These are phyloP conservation scores for Triplophysa bombifrons DNA, from an alignment of 2,797 vertebrate species.

Conservation along the genomic window DNA sequence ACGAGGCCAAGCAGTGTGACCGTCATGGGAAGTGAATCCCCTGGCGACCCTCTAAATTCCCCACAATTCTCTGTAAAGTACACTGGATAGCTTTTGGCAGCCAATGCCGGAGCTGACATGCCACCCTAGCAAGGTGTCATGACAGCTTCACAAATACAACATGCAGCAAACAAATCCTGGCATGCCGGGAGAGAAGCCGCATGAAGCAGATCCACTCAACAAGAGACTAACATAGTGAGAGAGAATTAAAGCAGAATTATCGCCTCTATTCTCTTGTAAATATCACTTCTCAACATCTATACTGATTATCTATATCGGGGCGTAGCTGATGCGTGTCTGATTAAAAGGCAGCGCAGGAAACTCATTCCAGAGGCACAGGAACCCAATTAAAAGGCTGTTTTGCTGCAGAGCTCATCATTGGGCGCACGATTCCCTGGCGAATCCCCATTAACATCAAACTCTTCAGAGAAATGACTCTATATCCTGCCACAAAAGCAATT, in stretches of 20 bases:
- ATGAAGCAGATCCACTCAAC: constrained; percentile 12
- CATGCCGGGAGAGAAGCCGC: background rate
- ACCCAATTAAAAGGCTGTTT: constrained; percentile 52
- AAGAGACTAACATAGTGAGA: background rate
- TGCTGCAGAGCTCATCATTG: constrained; percentile 42
- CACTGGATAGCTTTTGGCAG: constrained; percentile 27
- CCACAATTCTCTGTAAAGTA: background rate
- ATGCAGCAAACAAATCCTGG: constrained; percentile 8
- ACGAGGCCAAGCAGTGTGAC: background rate
- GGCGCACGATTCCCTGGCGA: constrained; percentile 29
- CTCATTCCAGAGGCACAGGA: constrained; percentile 44
- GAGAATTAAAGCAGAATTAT: constrained; percentile 24
- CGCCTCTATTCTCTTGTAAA: background rate
- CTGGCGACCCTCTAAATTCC: background rate
- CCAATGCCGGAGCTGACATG: constrained; percentile 10
- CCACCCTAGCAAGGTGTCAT: constrained; percentile 4
- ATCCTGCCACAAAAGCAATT: constrained; percentile 31
- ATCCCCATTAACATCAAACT: constrained; percentile 31
- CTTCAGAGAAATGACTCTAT: constrained; percentile 34
- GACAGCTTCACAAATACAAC: constrained; percentile 20
- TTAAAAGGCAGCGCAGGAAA: constrained; percentile 39
- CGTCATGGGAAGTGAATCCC: background rate
- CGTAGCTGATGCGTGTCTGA: constrained; percentile 43
- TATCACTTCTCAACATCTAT: constrained; percentile 34
- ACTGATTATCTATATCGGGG: constrained; percentile 37